Percentiles rank a stretch among this genome's conserved stretches.
phyloP scores from a whole-genome alignment of 37 sponge, comb jelly and placozoan genomes.

The Bolinopsis microptera region DNA sequence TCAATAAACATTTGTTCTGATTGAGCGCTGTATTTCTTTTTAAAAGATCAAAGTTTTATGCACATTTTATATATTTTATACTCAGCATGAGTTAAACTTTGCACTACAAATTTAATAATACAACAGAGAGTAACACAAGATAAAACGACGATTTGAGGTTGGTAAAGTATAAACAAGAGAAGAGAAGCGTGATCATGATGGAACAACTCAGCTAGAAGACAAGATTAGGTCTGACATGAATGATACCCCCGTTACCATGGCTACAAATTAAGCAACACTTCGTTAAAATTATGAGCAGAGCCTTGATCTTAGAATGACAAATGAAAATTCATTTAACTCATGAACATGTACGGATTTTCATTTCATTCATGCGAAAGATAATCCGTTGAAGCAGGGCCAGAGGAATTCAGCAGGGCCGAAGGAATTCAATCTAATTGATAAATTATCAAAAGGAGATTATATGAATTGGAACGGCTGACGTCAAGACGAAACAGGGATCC shows the following conservation, averaged over 20 bases:
- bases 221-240: background rate
- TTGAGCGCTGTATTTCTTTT: background rate
- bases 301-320: background rate
- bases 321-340: background rate
- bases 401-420: background rate
- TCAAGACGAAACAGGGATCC: background rate
- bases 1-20: slow-evolving; percentile 31
- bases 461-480: background rate
- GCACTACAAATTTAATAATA: background rate
- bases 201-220: background rate
- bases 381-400: background rate
- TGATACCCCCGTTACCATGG: background rate
- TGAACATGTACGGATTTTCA: background rate
- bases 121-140: background rate
- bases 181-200: background rate
- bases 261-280: background rate
- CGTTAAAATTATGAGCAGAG: background rate
- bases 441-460: background rate
- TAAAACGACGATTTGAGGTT: background rate
- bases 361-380: background rate
- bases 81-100: background rate
- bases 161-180: background rate
- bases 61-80: background rate
- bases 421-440: background rate
- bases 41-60: background rate